Base-by-base conservation (phyloP, 2,888 invertebrate genomes). In the Drosophila mayaguana region DNA sequence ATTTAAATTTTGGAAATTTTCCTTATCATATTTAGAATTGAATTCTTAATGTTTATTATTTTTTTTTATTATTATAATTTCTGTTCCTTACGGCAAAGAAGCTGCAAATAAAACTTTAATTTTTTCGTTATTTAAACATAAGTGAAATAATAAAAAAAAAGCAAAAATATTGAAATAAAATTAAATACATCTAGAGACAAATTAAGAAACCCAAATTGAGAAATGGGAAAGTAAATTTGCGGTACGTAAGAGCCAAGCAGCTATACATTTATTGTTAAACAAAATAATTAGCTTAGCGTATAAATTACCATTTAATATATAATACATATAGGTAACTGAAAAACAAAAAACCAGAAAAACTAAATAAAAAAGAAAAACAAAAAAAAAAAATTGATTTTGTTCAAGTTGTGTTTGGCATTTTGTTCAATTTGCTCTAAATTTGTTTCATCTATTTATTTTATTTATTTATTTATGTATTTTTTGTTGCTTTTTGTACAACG, bases 181-280 rank as follows among this genome's bases (percentile, higher is more conserved):
- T 25, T 25, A 46, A 9, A 12, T 28, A 48, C 6, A 74, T 68
- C 57, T 69, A 55, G 38, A 59, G 53, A 46, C 48, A 34, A 12
- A 28, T 14, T 50, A 53, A 61, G 70, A 57, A 36, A 61, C 40
- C 40, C 25, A 56, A 48, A 50, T 34, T 34, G 36, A 68, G 46
- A 54, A 63, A 64, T 59, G 55, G 38, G 53, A 53, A 51, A 42
- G 34, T 42, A 69, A 60, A 40, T 40, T 53, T 56, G 66, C 22
- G 57, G 63, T 75, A 61, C 55, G 56, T 61, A 50, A 62, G 55
- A 81, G 86, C 78, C 75, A 68, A 75, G 76, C 80, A 87, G 82
- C 87, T 87, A 87, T 75, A 84, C 84, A 81, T 73, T 87, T 83
- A 86, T 86, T 88, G 86, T 86, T 86, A 88, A 86, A 86, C 73